These are phyloP conservation scores for Strigops habroptila DNA, from an alignment of 2,113 vertebrate genomes.

Conservation along the genomic window DNA sequence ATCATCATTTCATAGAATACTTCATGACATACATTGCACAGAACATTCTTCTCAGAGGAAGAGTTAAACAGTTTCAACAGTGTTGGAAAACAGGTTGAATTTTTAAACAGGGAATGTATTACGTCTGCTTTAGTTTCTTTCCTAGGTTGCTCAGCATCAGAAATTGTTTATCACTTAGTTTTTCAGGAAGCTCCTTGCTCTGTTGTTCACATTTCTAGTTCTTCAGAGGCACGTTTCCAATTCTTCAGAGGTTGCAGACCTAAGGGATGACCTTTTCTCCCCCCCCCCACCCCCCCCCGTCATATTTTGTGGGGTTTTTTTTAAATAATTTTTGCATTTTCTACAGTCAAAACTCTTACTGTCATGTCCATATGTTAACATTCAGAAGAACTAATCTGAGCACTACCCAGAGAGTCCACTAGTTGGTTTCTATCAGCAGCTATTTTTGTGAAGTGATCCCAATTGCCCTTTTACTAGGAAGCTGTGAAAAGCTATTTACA, in stretches of 20 bases:
- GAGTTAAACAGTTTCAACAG: not conserved
- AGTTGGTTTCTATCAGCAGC: not conserved
- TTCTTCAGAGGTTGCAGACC: not conserved
- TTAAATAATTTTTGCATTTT: not conserved
- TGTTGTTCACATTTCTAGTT: not conserved
- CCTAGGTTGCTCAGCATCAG: not conserved
- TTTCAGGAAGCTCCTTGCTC: not conserved
- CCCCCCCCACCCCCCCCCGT: too few relatives aligned
- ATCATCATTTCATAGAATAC: not conserved
- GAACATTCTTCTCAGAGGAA: not conserved
- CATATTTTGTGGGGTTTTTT: too few relatives aligned
- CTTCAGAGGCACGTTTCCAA: not conserved
- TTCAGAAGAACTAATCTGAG: not conserved
- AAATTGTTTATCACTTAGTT: not conserved
- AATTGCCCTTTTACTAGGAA: not conserved
- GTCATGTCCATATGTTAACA: not conserved
- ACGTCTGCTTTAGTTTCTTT: not conserved
- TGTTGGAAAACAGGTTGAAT: not conserved
- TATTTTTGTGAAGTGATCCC: not conserved
- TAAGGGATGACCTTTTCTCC: not conserved
- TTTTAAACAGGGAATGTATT: not conserved
- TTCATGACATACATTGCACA: not conserved
- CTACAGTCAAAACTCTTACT: not conserved
- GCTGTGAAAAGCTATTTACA: not conserved
- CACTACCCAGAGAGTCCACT: not conserved